Evolutionary conservation across 2,888 invertebrate species (phyloP).

Genomic region (Herminia tarsipennalis): DNA sequence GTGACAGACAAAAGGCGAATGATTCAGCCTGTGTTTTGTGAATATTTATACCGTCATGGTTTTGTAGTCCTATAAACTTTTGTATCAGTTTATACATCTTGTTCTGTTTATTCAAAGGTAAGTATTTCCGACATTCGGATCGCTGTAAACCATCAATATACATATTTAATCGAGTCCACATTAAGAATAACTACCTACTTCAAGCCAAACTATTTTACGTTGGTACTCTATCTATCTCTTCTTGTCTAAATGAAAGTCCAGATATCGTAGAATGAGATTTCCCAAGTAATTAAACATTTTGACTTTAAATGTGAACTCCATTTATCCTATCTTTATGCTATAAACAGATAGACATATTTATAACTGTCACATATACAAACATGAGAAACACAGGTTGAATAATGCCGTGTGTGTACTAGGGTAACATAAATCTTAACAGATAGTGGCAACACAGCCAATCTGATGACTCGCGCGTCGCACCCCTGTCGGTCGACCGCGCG

Average conservation of each 20-base stretch:
- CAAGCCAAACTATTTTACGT: no score
- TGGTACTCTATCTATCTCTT: no score
- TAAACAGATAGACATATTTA: no score
- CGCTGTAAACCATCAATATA: neutral
- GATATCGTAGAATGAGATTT: no score
- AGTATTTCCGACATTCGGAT: neutral
- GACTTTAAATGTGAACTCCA: no score
- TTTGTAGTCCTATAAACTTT: conserved; percentile 23
- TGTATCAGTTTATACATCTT: conserved; percentile 10
- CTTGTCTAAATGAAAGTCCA: no score
- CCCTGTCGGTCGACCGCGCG: conserved; percentile 53
- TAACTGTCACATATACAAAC: conserved; percentile 15
- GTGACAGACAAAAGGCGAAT: conserved; percentile 41
- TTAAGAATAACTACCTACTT: no score
- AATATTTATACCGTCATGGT: conserved; percentile 12
- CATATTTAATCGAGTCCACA: neutral
- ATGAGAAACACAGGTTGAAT: conserved; percentile 32
- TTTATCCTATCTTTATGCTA: no score
- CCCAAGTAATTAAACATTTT: no score
- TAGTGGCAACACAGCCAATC: conserved; percentile 42
- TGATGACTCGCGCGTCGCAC: conserved; percentile 45
- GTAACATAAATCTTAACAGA: conserved; percentile 36
- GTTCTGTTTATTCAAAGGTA: neutral
- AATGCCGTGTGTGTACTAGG: conserved; percentile 34
- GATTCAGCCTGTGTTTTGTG: conserved; percentile 15